Conservation (phyloP, 2,888 invertebrate species). For the Leucozona laternaria region DNA sequence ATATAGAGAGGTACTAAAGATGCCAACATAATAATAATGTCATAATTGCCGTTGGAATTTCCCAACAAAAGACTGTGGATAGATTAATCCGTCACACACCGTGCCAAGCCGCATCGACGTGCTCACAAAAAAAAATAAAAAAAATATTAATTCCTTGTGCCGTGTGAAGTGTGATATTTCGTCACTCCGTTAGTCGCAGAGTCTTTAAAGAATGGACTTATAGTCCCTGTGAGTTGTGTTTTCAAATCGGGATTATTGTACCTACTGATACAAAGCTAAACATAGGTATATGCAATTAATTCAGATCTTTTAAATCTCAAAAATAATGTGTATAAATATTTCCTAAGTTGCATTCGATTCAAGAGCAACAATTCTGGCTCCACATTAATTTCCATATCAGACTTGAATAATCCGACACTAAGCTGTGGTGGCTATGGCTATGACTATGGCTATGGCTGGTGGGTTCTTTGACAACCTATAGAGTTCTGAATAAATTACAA, state of each 20-base stretch:
- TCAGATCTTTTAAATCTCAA: conserved; percentile 36
- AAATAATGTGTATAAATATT: conserved; percentile 55
- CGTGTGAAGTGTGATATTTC: conserved; percentile 50
- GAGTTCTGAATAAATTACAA: conserved; percentile 18
- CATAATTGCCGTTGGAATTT: conserved; percentile 66
- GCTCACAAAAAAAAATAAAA: background rate
- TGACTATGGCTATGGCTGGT: too few species aligned
- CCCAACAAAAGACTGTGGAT: conserved; percentile 30
- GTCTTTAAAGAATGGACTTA: background rate
- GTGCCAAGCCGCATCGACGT: background rate
- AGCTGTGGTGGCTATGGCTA: too few species aligned
- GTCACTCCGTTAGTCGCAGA: conserved; percentile 41
- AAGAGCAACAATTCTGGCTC: conserved; percentile 8
- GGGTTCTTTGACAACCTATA: conserved; percentile 22
- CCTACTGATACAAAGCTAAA: background rate
- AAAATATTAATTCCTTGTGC: conserved; percentile 44
- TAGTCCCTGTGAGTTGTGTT: background rate
- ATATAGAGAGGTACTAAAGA: conserved; percentile 21
- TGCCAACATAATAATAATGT: conserved; percentile 66
- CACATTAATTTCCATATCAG: conserved; percentile 50
- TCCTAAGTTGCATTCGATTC: conserved; percentile 1
- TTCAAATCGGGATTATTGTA: conserved; percentile 15
- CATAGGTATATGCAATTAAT: conserved; percentile 46
- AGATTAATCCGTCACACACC: conserved; percentile 41
- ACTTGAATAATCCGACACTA: conserved; percentile 65